A percentile compares a stretch with the other conserved stretches of the same genome.
Evolutionary conservation across 2,797 vertebrate species (phyloP).

Genomic region (Cephalopachus bancanus): DNA sequence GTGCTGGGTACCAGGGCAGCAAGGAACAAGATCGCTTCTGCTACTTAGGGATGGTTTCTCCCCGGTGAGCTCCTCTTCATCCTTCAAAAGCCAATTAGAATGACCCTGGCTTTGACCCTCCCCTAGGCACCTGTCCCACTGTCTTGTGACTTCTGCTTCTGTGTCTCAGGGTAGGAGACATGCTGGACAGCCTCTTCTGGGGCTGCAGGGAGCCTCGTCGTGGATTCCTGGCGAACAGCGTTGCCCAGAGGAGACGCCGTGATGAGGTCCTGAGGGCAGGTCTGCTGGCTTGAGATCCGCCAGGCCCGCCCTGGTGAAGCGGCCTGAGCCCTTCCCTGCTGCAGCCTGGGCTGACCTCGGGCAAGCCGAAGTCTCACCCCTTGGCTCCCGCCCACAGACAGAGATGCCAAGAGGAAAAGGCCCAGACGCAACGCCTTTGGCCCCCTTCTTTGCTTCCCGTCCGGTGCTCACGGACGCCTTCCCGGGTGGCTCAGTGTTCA

Average conservation of each 20-base stretch:
- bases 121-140: too few relatives aligned
- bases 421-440: accelerated
- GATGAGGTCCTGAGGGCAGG: not conserved
- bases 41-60: not conserved
- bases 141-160: not conserved
- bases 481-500: not conserved
- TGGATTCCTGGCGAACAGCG: not conserved
- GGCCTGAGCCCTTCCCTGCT: not conserved
- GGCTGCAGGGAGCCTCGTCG: not conserved
- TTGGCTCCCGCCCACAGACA: not conserved
- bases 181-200: not conserved
- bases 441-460: not conserved
- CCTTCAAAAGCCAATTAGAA: not conserved
- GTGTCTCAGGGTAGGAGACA: not conserved
- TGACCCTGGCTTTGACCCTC: not conserved
- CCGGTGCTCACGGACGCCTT: not conserved
- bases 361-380: not conserved
- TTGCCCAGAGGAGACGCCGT: not conserved
- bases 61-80: not conserved
- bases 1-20: not conserved
- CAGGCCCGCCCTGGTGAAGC: too few relatives aligned
- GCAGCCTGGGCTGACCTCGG: not conserved
- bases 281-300: not conserved
- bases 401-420: not conserved
- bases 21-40: not conserved